Conservation (phyloP, 2,888 invertebrate genomes). For the Spodoptera littoralis region DNA sequence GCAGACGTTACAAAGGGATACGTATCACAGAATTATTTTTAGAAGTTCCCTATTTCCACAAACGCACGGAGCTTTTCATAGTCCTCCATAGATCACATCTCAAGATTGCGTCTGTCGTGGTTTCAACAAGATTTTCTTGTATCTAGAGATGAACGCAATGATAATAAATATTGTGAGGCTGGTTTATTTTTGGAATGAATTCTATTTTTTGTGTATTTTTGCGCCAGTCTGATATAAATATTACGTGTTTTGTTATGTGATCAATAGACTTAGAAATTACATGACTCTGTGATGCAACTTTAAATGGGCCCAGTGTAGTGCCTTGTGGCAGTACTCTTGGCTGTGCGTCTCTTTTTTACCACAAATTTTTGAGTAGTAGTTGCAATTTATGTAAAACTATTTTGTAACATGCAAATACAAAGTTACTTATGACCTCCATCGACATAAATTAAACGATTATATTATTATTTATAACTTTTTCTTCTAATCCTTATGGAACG, state of each 20-base stretch:
- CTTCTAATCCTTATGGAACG: too few species aligned
- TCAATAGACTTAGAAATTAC: not conserved
- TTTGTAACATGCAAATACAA: too few species aligned
- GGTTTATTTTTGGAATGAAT: not conserved
- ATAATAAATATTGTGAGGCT: constrained; percentile 17
- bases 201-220: constrained; percentile 1
- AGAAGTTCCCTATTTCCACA: constrained; percentile 24
- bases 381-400: too few species aligned
- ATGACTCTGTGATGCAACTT: not conserved
- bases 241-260: not conserved
- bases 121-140: constrained; percentile 16
- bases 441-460: too few species aligned
- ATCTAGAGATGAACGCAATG: constrained; percentile 18
- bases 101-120: constrained; percentile 10
- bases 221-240: too few species aligned
- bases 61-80: constrained; percentile 27
- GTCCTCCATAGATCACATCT: constrained; percentile 22
- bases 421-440: too few species aligned
- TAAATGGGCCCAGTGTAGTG: not conserved
- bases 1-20: constrained; percentile 30
- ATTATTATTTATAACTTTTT: too few species aligned
- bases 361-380: too few species aligned
- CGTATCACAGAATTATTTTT: constrained; percentile 33
- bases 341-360: too few species aligned
- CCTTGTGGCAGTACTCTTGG: not conserved